Evolutionary conservation across 2,888 invertebrate genomes (phyloP), one percentile per base, ranked within the genome.

Genomic region (Ferdinandea cuprea): DNA sequence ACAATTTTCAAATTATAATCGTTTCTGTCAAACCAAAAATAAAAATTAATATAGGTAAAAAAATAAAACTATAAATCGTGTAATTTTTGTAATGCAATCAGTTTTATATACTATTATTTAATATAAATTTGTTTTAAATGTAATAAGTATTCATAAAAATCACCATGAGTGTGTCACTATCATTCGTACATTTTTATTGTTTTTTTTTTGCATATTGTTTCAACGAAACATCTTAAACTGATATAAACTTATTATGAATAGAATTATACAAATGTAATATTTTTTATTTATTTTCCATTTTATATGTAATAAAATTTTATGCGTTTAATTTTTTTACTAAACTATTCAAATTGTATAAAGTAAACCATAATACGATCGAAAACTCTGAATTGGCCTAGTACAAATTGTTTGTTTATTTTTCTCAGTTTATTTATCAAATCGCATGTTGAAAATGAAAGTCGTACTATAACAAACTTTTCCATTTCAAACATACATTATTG

Each of bases 141-240:
- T 69, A 69, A 68, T 68, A 56, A 56, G 11, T 68, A 8, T 35
- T 42, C 35, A 35, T 68, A 68, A 68, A 56, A 68, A 56, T 68
- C 68, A 68, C 66, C 32, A 32, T 28, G 44, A 44, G 42, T 52
- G 42, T 52, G 52, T 44, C 40, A 44, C 46, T 46, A 58, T 56
- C 56, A 68, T 56, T 40, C 56, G 35, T 68, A 68, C 21, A 68
- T 9, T 44, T 21, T 32, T 30, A 32, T 54, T 11, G 11, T 35
- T 17, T 52, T 52, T 25, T 54, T 28, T n/a, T 30, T 40, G 11
- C 32, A 42, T 40, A 42, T 13, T 50, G 4, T 13, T 54, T 46
- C 42, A 58, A 25, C 25, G 25, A 25, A 69, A 58, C 28, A 17
- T 48, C 44, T 69, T 69, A 56, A 54, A 68, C 25, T 54, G 30